phyloP scores from a whole-genome alignment of 2,797 vertebrate genomes.

The Scomberomorus guttatus region DNA sequence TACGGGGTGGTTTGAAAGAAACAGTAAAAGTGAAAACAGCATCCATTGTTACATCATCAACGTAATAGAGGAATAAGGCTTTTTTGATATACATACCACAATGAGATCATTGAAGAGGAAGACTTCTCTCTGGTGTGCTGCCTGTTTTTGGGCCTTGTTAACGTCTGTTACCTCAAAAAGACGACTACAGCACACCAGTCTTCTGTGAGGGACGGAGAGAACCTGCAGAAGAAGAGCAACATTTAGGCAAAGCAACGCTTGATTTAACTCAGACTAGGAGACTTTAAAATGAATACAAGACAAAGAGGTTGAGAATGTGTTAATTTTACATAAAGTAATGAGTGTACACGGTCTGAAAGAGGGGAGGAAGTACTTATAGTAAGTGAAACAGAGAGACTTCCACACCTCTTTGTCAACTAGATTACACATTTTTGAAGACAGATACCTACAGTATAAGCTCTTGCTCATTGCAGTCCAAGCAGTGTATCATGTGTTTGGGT shows the following conservation, averaged over 20 bases:
- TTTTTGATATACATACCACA: constrained; percentile 85
- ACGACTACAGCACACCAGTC: constrained; percentile 98
- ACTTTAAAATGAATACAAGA: constrained; percentile 7
- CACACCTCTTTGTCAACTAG: too few species aligned
- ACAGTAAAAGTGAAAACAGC: not conserved
- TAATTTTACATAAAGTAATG: too few species aligned
- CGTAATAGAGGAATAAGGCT: not conserved
- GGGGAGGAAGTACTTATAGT: not conserved
- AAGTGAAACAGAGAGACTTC: constrained; percentile 5
- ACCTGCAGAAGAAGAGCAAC: constrained; percentile 84
- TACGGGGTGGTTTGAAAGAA: not conserved
- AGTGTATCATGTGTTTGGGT: too few species aligned
- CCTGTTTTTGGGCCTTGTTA: constrained; percentile 98
- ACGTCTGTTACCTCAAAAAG: constrained; percentile 98
- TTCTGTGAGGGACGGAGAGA: constrained; percentile 96
- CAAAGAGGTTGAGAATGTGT: not conserved
- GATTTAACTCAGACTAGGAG: not conserved
- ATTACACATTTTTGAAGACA: too few species aligned
- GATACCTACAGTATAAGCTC: too few species aligned
- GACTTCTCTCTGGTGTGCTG: constrained; percentile 97
- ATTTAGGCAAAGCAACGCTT: not conserved
- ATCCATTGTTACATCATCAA: too few species aligned
- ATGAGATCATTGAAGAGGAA: constrained; percentile 99
- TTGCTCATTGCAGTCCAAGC: too few species aligned
- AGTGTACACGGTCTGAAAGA: too few species aligned